Conservation (phyloP, 2,797 vertebrate genomes). For the Ataeniobius toweri region DNA sequence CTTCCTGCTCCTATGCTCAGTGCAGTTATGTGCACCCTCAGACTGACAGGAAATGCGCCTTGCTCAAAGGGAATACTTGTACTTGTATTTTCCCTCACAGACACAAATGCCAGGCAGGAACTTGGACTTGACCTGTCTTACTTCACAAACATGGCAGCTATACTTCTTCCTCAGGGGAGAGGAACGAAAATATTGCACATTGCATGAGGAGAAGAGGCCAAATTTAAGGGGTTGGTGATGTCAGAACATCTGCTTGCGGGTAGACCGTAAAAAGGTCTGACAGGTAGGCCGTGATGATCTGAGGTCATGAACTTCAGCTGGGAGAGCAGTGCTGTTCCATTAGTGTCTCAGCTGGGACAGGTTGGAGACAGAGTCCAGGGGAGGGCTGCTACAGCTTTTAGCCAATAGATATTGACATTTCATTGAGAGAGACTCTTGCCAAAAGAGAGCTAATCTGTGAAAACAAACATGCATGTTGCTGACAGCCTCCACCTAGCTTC, state of each 20-base stretch:
- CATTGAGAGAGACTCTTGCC: conserved; percentile 61
- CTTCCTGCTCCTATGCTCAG: conserved; percentile 22
- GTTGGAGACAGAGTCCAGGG: conserved; percentile 52
- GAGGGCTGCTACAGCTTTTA: conserved; percentile 41
- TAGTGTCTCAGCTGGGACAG: conserved; percentile 57
- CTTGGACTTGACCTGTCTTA: conserved; percentile 52
- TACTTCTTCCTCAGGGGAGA: conserved; percentile 51
- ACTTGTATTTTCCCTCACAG: conserved; percentile 43
- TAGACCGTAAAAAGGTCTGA: conserved; percentile 73
- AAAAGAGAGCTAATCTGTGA: conserved; percentile 63
- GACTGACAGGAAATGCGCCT: conserved; percentile 53
- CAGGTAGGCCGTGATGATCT: conserved; percentile 72
- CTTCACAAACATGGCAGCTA: conserved; percentile 47
- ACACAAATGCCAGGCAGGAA: conserved; percentile 61
- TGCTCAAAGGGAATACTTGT: conserved; percentile 49
- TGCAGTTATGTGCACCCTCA: conserved; percentile 32
- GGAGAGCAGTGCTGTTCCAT: conserved; percentile 69
- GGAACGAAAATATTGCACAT: conserved; percentile 55
- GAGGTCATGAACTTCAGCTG: conserved; percentile 77
- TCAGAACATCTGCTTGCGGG: conserved; percentile 74
- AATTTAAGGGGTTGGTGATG: conserved; percentile 60
- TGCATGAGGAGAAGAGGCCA: conserved; percentile 57
- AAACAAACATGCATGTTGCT: conserved; percentile 73
- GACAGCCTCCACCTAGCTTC: conserved; percentile 70
- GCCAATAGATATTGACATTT: conserved; percentile 64